Evolutionary conservation across 2,797 vertebrate species (phyloP).

Genomic region (Premnoplex brunnescens): DNA sequence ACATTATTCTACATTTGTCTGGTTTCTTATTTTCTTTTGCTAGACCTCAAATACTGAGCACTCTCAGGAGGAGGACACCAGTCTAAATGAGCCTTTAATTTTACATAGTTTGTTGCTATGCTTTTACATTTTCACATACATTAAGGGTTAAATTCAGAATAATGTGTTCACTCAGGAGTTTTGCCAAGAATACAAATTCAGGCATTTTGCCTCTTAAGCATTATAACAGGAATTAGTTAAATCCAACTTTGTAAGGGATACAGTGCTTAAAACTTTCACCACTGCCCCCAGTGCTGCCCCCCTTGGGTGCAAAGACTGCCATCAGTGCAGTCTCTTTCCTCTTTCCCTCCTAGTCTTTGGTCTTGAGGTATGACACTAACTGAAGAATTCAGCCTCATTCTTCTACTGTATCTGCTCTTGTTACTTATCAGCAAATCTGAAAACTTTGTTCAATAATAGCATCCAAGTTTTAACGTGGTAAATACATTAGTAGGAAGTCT

Average conservation of each 20-base stretch:
- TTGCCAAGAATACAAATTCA: conserved; percentile 10
- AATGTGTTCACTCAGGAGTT: not conserved
- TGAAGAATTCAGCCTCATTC: not conserved
- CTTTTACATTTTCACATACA: not conserved
- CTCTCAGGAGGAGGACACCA: not conserved
- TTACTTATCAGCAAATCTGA: not conserved
- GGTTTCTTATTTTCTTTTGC: not conserved
- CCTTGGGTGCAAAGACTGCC: not conserved
- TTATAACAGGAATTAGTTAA: conserved; percentile 48
- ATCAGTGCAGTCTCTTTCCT: not conserved
- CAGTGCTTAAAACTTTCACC: not conserved
- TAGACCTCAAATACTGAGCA: not conserved
- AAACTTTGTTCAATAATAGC: not conserved
- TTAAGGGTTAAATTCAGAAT: conserved; percentile 17
- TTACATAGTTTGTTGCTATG: not conserved
- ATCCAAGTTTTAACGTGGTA: not conserved
- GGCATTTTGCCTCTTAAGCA: not conserved
- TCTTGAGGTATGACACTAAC: not conserved
- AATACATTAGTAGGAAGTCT: not conserved
- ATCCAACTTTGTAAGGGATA: not conserved
- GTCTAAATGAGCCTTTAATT: not conserved
- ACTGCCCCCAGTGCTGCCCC: not conserved
- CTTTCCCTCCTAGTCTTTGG: not conserved
- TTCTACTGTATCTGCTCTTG: not conserved
- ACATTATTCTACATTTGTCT: not conserved